Conservation (phyloP, 2,113 vertebrate genomes). For the Lichenostomus cassidix region DNA sequence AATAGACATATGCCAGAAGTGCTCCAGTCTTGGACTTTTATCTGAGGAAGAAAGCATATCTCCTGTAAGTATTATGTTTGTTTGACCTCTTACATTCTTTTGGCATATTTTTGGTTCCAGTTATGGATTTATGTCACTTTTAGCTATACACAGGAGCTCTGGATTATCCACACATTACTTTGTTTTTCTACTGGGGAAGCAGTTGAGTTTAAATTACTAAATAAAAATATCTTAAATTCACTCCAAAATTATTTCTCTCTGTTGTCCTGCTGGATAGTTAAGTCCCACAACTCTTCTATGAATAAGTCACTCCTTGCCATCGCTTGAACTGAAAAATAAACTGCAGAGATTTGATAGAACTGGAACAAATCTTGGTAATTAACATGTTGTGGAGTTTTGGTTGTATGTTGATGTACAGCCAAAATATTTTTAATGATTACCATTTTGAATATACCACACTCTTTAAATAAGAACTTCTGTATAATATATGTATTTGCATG, state of each 20-base stretch:
- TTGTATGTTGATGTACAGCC: neutral
- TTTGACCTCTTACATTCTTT: neutral
- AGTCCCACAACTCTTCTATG: neutral
- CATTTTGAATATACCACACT: neutral
- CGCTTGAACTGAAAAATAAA: neutral
- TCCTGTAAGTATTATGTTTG: conserved; percentile 79
- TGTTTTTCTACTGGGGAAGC: neutral
- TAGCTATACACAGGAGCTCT: neutral
- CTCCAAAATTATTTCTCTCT: neutral
- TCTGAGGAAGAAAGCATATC: conserved; percentile 74
- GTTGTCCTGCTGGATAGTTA: neutral
- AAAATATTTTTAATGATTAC: neutral
- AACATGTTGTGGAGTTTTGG: neutral
- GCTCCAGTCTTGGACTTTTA: conserved; percentile 62
- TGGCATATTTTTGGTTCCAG: neutral
- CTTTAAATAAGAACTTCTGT: neutral
- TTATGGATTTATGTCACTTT: neutral
- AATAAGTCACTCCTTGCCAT: neutral
- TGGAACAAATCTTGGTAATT: neutral
- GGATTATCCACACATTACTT: neutral
- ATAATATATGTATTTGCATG: neutral
- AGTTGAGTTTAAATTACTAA: neutral
- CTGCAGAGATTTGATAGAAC: neutral
- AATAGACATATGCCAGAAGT: conserved; percentile 83
- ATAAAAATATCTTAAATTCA: neutral